phyloP scores from a whole-genome alignment of 1,140 invertebrate species.

The Rhopalosiphum maidis region DNA sequence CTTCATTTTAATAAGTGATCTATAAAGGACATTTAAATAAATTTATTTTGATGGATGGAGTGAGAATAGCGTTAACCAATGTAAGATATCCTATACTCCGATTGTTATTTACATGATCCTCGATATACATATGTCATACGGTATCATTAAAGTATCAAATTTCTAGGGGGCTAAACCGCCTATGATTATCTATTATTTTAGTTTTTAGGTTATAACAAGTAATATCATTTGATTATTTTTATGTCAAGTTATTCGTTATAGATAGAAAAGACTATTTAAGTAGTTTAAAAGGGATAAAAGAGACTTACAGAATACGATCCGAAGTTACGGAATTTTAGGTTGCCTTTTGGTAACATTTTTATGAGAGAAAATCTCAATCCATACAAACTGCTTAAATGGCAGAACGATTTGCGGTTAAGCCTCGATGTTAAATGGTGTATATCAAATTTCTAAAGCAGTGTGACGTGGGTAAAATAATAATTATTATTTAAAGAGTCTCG shows the following conservation, averaged over 20 bases:
- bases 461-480: not conserved
- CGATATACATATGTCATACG: not conserved
- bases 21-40: not conserved
- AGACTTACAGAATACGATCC: not conserved
- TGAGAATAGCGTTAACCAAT: too few species aligned
- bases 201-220: not conserved
- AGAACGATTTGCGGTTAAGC: conserved; percentile 14
- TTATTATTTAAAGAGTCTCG: not conserved
- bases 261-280: not conserved
- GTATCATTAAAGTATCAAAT: not conserved
- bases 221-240: not conserved
- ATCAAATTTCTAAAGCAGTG: conserved; percentile 34
- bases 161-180: too few species aligned
- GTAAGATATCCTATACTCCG: too few species aligned
- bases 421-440: conserved; percentile 30
- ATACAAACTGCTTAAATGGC: not conserved
- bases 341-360: not conserved
- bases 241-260: not conserved
- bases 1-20: not conserved
- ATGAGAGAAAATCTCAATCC: not conserved
- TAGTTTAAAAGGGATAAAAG: not conserved
- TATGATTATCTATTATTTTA: not conserved
- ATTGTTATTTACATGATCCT: not conserved
- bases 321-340: not conserved
- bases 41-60: not conserved